Evolutionary conservation across 2,113 vertebrate species (phyloP), one percentile per base, ranked within the genome.

Genomic region (Rhea pennata): DNA sequence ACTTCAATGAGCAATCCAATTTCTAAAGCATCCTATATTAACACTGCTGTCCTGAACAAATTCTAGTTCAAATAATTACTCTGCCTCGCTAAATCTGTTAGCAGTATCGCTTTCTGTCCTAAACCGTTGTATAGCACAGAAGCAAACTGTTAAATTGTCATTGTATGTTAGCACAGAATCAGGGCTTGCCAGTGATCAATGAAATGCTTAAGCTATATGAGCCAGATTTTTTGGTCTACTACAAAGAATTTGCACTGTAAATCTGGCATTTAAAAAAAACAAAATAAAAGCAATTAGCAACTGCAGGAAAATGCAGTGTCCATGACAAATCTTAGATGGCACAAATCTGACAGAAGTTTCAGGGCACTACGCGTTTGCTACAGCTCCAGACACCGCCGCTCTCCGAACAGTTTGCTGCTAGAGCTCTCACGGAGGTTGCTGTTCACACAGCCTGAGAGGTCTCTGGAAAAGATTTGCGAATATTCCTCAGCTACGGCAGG

Each of bases 61-160:
- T 76, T 87, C 87, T 48, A 85, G 80, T 87, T 84, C 76, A 91
- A 88, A 48, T 92, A 94, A 96, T 95, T 94, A 91, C 70, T 76
- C 80, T 82, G 73, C 84, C 44, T 92, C 88, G 70, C 77, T 85
- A 87, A 87, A 93, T 73, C 62, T 82, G 74, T 87, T 58, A 54
- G 50, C 40, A 70, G 59, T n/a, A 85, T 70, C 3, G 0, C 65
- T 87, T 42, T 19, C 72, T 58, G 46, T 48, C 87, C 88, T 80
- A 77, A 96, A 92, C 44, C 0, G 2, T 27, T 21, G 15, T 1
- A 5, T 3, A 70, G 44, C 36, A 53, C 59, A 69, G 39, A 72
- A 84, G 26, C 62, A 46, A 89, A 50, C 31, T 54, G 33, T 27
- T 87, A 81, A 85, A 74, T 17, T 3, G 4, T 29, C 33, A 20